A percentile compares a stretch with the other conserved stretches of the same genome.
phyloP scores from a whole-genome alignment of 1,140 invertebrate species.

The Listronotus bonariensis region DNA sequence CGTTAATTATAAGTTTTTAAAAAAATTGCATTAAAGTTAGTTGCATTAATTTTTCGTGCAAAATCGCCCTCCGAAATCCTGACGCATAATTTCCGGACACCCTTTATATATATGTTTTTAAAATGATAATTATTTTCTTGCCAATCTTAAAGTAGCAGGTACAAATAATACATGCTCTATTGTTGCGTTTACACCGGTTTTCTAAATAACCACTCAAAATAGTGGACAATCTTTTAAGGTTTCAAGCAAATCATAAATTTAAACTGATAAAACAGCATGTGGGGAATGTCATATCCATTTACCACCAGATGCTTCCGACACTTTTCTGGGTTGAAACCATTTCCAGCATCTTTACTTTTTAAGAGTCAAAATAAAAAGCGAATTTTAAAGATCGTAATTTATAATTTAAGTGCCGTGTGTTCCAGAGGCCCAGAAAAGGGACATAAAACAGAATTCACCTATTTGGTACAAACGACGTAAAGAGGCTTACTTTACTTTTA shows the following conservation, averaged over 20 bases:
- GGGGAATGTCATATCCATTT: slow-evolving; percentile 16
- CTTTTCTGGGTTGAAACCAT: slow-evolving; percentile 14
- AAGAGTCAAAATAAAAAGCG: slow-evolving; percentile 20
- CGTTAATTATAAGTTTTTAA: too few relatives aligned
- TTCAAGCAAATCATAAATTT: not conserved
- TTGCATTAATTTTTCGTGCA: not conserved
- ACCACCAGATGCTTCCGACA: slow-evolving; percentile 16
- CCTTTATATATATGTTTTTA: too few relatives aligned
- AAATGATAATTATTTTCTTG: too few relatives aligned
- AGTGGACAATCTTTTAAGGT: too few relatives aligned
- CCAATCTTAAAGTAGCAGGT: too few relatives aligned
- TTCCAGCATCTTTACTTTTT: slow-evolving; percentile 11
- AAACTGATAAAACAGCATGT: not conserved
- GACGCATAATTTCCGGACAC: too few relatives aligned
- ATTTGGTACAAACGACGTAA: slow-evolving; percentile 18
- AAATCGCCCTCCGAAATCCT: too few relatives aligned
- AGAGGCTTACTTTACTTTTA: too few relatives aligned
- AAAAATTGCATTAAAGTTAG: not conserved
- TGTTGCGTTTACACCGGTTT: too few relatives aligned
- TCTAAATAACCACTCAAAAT: too few relatives aligned
- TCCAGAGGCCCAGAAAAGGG: not conserved
- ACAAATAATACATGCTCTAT: too few relatives aligned
- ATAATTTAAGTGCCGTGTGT: slow-evolving; percentile 24
- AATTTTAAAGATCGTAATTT: slow-evolving; percentile 24
- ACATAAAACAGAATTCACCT: slow-evolving; percentile 22